These are phyloP conservation scores for Teleiodes luculella DNA, from an alignment of 2,888 invertebrate genomes.

Conservation along the genomic window DNA sequence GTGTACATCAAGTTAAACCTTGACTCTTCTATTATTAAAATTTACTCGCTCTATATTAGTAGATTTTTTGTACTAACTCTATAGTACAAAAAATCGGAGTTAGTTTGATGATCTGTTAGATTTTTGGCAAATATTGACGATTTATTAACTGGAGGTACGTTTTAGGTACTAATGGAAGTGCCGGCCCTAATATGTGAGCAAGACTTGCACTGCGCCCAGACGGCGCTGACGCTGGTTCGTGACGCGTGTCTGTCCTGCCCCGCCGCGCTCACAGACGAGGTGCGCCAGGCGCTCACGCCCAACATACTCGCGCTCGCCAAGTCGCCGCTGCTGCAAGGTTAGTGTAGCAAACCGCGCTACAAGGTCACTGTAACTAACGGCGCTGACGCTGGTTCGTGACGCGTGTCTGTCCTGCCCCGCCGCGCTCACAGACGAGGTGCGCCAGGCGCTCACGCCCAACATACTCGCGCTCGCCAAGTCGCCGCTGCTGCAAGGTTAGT, in stretches of 20 bases:
- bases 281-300: conserved; percentile 86
- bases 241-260: conserved; percentile 89
- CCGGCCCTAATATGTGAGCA: conserved; percentile 94
- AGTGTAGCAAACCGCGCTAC: background rate
- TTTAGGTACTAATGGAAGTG: conserved; percentile 89
- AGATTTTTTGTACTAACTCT: no score
- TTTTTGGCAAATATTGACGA: no score
- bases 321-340: conserved; percentile 94
- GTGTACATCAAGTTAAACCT: no score
- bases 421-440: conserved; percentile 85
- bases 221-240: conserved; percentile 89
- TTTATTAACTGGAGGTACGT: background rate
- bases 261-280: conserved; percentile 85
- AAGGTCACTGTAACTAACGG: conserved; percentile 65
- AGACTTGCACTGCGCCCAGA: conserved; percentile 97
- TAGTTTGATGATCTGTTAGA: no score
- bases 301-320: conserved; percentile 92
- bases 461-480: conserved; percentile 92
- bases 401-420: conserved; percentile 88
- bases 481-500: conserved; percentile 90
- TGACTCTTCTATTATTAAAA: no score
- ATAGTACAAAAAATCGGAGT: no score
- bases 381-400: conserved; percentile 89
- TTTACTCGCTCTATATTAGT: no score
- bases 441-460: conserved; percentile 88